Base-by-base conservation (phyloP, 2,797 vertebrate species). In the Sphenopsis melanotis region DNA sequence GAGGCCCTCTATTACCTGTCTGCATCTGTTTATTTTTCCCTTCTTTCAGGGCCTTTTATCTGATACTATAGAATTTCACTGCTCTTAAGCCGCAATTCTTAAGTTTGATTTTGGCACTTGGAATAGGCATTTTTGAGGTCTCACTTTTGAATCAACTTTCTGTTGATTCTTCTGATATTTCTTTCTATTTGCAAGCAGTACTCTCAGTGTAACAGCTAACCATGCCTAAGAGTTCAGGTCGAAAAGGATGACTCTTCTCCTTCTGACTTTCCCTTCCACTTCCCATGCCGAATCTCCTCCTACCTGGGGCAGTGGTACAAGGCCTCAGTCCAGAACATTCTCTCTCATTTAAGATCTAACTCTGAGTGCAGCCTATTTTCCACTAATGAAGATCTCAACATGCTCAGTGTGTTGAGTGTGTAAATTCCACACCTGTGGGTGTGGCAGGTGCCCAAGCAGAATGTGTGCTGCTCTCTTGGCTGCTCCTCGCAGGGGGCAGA, bases 1-100 rank as follows among this genome's bases (percentile, higher is more conserved):
- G 79, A 90, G 87, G 72, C 64, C 69, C 64, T 94, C 46, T 84
- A 55, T 84, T 96, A 91, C 91, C 92, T 96, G 84, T 92, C 70
- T 91, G 79, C 88, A 92, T 63, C 86, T 93, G 84, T 93, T 96
- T 87, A 49, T 91, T 85, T 90, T n/a, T 4, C 63, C 60, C 15
- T 69, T 72, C 36, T 42, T 72, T 91, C 32, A 70, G 14, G 53
- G 26, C 18, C 57, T 93, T 93, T 96, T 89, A 91, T 79, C 69
- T 89, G 63, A 81, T 36, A 71, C 36, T 66, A 76, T 36, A 90
- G 83, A 88, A 94, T 90, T 95, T 87, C 71, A 89, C 46, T 75
- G 90, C 56, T 68, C 65, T 87, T 83, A 81, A 93, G 65, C 39
- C 21, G 29, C 29, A 87, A 13, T 89, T 83, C 69, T 83, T 65